Evolutionary conservation across 1,140 invertebrate species (phyloP), one percentile per base, ranked within the genome.

Genomic region (Pantala flavescens): DNA sequence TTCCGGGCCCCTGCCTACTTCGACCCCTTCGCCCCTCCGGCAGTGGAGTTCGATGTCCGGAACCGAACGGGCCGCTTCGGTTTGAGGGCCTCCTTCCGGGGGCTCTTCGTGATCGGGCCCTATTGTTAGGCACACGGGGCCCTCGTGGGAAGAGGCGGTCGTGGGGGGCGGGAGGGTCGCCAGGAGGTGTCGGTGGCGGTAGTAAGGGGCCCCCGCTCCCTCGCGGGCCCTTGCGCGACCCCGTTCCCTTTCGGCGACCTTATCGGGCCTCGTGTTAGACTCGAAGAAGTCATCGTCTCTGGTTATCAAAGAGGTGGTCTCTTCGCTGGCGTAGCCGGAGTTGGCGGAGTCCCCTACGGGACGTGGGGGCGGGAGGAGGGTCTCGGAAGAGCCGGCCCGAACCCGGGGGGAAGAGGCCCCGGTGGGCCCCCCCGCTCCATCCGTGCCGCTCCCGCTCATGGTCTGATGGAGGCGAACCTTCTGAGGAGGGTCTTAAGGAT

Each of bases 1-100:
- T n/a, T 19, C 23, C 72, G n/a, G 7, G 1, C 12, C 24, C 24
- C 23, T n/a, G 11, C 42, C 19, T 43, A 23, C 63, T 19, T 9
- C 72, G 2, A 49, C 70, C 19, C 42, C 55, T 16, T 77, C 79
- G 76, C 83, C 84, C 24, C 84, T 84, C 78, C 89, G 84, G 82
- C 91, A 93, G 82, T 95, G 92, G 74, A 95, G 84, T 83, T 95
- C 93, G 78, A 96, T 93, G 81, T 95, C 93, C 19, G 93, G 93
- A 77, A 95, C 93, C 76, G 91, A 93, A 80, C 92, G 87, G 14
- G 91, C 88, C n/a, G 89, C 88, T 72, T 80, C 80, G 5, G 75
- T 24, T 24, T 16, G 76, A 76, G 24, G 77, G 71, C 49, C 36
- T n/a, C 43, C 73, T 76, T 43, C 76, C 71, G 72, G 76, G 74